Evolutionary conservation across 2,888 invertebrate genomes (phyloP), one percentile per base, ranked within the genome.

Genomic region (Lacanobia oleracea): DNA sequence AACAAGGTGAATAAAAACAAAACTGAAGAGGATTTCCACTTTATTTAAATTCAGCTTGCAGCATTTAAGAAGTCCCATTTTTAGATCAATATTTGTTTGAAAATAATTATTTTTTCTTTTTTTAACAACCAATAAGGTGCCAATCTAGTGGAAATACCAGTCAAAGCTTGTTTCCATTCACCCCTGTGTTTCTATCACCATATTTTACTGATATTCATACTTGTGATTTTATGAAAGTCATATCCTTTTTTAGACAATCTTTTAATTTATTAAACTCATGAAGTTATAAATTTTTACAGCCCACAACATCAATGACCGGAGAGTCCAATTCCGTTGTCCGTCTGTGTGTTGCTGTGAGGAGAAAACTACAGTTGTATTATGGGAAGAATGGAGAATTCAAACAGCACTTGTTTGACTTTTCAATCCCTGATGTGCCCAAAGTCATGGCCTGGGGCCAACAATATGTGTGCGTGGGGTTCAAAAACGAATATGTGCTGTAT

Each of bases 341-440:
- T 59, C 95, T 99, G 81, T 98, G 98, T 90, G 98, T 99, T 33
- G 98, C 98, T 33, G 98, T 99, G 0, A 97, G 98, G 89, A 96
- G 98, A 86, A 98, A 98, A 92, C 94, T 99, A 12, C 98, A 99
- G 90, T 94, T 99, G 21, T 99, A 98, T 92, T 98, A 98, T 90
- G 99, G 99, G 97, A 99, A 99, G 91, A 97, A 98, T 88, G 97
- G 98, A 88, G 97, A 97, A 84, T 98, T 99, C 88, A 96, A 97
- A 78, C 97, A 97, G 78, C 96, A 98, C 79, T 94, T 97, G 57
- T 96, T 97, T 83, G 98, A 98, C 88, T 97, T 99, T 80, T 97
- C 97, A 68, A 94, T 98, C 57, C 97, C 97, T 51, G 98, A 99
- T 93, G 96, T 98, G 23, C 98, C 99, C 0, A 97, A 97, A 88